phyloP scores from a whole-genome alignment of 1,140 invertebrate genomes.

The Formica selysi region DNA sequence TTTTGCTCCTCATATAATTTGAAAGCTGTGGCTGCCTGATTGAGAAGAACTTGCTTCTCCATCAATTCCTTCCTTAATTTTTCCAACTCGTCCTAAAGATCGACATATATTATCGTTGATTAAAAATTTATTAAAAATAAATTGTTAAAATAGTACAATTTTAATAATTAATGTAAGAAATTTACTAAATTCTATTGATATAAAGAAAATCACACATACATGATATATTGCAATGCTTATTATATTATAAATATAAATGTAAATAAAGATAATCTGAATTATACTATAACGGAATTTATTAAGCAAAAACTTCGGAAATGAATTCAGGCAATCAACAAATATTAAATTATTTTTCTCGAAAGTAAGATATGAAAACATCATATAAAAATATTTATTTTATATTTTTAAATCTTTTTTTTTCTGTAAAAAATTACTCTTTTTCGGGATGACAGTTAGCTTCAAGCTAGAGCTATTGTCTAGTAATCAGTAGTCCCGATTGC shows the following conservation, averaged over 20 bases:
- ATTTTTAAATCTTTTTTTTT: no score
- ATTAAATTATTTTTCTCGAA: not conserved
- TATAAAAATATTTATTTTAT: not conserved
- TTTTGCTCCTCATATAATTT: constrained; percentile 90
- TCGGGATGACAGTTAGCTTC: no score
- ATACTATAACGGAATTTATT: not conserved
- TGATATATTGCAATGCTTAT: not conserved
- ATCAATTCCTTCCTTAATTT: constrained; percentile 91
- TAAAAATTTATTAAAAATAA: not conserved
- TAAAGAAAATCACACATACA: not conserved
- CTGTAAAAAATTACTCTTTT: no score
- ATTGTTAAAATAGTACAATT: not conserved
- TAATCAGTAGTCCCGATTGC: no score
- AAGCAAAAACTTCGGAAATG: not conserved
- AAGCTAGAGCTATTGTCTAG: no score
- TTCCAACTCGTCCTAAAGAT: constrained; percentile 91
- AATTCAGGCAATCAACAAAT: no score
- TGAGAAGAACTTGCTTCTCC: constrained; percentile 94
- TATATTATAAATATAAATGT: not conserved
- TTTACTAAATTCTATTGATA: not conserved
- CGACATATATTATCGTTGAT: not conserved
- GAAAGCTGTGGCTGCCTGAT: constrained; percentile 93
- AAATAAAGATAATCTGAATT: not conserved
- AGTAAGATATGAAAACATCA: not conserved
- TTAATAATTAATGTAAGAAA: constrained; percentile 2